These are phyloP conservation scores for Pheosia gnoma DNA, from an alignment of 2,888 invertebrate species.

Conservation along the genomic window DNA sequence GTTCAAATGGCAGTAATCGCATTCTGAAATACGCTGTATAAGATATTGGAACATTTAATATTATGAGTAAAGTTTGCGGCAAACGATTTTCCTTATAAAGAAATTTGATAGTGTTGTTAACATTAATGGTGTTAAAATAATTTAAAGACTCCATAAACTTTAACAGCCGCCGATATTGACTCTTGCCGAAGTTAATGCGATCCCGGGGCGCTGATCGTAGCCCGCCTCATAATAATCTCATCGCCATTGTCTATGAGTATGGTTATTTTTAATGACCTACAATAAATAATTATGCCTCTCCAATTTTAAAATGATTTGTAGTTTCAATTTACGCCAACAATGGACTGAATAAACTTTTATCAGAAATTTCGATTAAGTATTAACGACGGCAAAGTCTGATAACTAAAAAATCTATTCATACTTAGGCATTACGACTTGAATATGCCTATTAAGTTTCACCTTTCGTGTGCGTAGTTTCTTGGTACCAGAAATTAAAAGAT, in stretches of 20 bases:
- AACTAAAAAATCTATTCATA: too few relatives aligned
- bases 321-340: conserved; percentile 17
- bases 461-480: too few relatives aligned
- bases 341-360: conserved; percentile 18
- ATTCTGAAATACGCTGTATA: conserved; percentile 7
- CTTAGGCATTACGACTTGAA: too few relatives aligned
- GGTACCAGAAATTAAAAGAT: too few relatives aligned
- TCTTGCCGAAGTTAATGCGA: conserved; percentile 68
- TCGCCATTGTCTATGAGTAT: conserved; percentile 62
- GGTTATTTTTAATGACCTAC: conserved; percentile 51
- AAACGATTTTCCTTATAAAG: conserved; percentile 65
- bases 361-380: conserved; percentile 10
- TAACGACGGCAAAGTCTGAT: too few relatives aligned
- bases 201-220: conserved; percentile 57
- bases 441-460: too few relatives aligned
- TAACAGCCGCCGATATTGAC: conserved; percentile 71
- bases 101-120: conserved; percentile 73
- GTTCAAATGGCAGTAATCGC: too few relatives aligned
- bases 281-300: conserved; percentile 36
- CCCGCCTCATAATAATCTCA: conserved; percentile 63
- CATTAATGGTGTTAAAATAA: conserved; percentile 72
- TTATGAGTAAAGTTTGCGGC: conserved; percentile 57
- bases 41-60: conserved; percentile 62
- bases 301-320: conserved; percentile 32
- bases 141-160: conserved; percentile 74